These are phyloP conservation scores for Tenthredo scrophulariae DNA, from an alignment of 2,888 invertebrate genomes.

Conservation along the genomic window DNA sequence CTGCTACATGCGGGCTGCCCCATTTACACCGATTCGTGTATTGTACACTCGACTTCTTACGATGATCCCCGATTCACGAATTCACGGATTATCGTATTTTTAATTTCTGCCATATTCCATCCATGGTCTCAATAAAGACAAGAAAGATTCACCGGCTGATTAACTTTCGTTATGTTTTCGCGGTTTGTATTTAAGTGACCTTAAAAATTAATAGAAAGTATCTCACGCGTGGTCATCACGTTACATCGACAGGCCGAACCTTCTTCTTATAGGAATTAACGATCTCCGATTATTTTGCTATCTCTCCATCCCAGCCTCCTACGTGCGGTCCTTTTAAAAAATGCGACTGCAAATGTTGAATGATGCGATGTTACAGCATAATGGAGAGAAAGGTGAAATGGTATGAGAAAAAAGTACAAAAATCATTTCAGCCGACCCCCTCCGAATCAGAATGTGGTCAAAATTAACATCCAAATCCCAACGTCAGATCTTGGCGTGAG, in stretches of 20 bases:
- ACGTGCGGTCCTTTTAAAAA: not conserved
- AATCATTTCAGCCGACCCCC: not conserved
- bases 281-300: not conserved
- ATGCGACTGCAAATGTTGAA: not conserved
- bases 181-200: not conserved
- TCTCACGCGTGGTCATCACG: not conserved
- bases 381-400: not conserved
- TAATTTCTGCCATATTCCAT: not conserved
- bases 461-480: not conserved
- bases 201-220: not conserved
- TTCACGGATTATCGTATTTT: not conserved
- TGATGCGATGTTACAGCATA: not conserved
- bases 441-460: not conserved
- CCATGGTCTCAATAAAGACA: not conserved
- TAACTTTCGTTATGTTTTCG: conserved; percentile 1
- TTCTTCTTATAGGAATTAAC: not conserved
- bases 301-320: not conserved
- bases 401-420: not conserved
- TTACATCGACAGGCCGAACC: not conserved
- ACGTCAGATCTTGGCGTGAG: not conserved
- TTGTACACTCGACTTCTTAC: not conserved
- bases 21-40: not conserved
- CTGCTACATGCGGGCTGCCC: not conserved
- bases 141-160: not conserved
- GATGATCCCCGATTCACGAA: not conserved